Conservation (phyloP, 1,140 invertebrate genomes). For the Nebria ingens region DNA sequence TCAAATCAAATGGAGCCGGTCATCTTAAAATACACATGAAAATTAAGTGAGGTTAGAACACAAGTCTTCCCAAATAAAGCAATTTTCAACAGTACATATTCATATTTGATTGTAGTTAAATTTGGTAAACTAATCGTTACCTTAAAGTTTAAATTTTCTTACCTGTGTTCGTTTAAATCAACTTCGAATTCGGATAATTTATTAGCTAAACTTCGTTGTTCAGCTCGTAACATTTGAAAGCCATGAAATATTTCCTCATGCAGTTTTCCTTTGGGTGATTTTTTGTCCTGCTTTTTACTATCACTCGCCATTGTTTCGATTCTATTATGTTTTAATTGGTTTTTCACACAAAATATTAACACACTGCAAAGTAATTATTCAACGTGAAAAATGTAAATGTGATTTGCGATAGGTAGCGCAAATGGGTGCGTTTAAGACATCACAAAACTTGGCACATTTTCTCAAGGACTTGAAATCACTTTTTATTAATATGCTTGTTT, state of each 20-base stretch:
- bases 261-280: conserved; percentile 34
- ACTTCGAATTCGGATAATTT: conserved; percentile 87
- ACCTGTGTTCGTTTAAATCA: conserved; percentile 94
- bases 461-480: no score
- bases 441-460: no score
- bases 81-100: no score
- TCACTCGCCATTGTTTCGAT: conserved; percentile 35
- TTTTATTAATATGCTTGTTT: no score
- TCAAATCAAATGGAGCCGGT: conserved; percentile 14
- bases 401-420: no score
- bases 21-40: no score
- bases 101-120: no score
- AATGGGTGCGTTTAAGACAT: no score
- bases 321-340: not conserved
- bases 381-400: not conserved
- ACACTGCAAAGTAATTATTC: not conserved
- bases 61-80: no score
- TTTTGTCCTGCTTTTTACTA: conserved; percentile 34
- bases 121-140: not conserved
- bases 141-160: conserved; percentile 39
- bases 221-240: conserved; percentile 76
- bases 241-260: conserved; percentile 75
- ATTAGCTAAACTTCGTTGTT: conserved; percentile 72
- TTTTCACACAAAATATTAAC: not conserved
- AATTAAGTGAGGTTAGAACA: not conserved